phyloP scores from a whole-genome alignment of 1,140 invertebrate species.

The Periplaneta americana region DNA sequence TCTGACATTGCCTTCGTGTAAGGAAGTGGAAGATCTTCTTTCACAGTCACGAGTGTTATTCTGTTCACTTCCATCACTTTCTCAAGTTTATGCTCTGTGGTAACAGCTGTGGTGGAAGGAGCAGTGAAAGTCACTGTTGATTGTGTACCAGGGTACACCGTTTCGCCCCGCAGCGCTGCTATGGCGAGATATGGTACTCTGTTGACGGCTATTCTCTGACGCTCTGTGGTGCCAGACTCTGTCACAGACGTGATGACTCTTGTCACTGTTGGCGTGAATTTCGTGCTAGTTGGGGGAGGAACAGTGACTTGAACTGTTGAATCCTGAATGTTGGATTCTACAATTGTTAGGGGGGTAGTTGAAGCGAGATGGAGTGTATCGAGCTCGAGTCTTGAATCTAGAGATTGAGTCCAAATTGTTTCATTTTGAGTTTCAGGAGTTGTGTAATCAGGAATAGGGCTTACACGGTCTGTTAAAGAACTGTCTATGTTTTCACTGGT shows the following conservation, averaged over 20 bases:
- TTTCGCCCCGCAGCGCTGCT: not conserved
- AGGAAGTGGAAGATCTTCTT: not conserved
- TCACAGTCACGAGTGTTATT: conserved; percentile 4
- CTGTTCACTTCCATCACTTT: conserved; percentile 17
- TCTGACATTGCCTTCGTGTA: not conserved
- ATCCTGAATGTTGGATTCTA: not conserved
- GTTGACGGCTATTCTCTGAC: conserved; percentile 40
- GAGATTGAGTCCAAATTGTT: too few relatives aligned
- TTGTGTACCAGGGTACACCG: not conserved
- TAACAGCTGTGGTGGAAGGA: not conserved
- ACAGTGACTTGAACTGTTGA: not conserved
- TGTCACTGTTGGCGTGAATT: conserved; percentile 33
- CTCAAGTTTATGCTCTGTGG: conserved; percentile 28
- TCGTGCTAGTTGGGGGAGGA: conserved; percentile 30
- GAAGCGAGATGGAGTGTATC: too few relatives aligned
- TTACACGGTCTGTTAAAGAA: not conserved
- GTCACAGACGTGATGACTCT: conserved; percentile 42
- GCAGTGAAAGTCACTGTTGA: not conserved
- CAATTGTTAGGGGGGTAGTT: not conserved
- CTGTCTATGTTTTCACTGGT: not conserved
- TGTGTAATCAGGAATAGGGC: not conserved
- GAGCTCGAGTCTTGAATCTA: too few relatives aligned
- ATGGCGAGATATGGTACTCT: conserved; percentile 16
- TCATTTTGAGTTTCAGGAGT: not conserved
- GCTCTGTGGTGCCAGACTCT: conserved; percentile 41